Evolutionary conservation across 2,888 invertebrate genomes (phyloP).

Genomic region (Hipparchia sbordonii): DNA sequence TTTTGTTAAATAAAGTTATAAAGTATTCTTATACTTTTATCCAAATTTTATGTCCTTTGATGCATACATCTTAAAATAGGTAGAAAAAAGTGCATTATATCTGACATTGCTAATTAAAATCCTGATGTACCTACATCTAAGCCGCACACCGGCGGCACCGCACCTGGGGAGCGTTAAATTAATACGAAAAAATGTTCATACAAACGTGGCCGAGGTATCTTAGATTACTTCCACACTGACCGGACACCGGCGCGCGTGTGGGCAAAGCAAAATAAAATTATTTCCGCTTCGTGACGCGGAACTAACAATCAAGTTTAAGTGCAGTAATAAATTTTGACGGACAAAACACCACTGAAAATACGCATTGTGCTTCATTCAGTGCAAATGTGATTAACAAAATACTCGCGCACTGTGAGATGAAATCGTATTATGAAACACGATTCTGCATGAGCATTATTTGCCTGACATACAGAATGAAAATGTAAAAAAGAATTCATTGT

Average conservation of each 20-base stretch:
- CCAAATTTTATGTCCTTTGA: too few relatives aligned
- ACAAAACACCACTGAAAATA: slow-evolving; percentile 46
- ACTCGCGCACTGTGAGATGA: slow-evolving; percentile 42
- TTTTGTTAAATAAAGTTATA: too few relatives aligned
- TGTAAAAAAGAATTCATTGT: slow-evolving; percentile 17
- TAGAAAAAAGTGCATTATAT: slow-evolving; percentile 53
- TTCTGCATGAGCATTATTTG: slow-evolving; percentile 37
- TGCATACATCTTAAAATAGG: background rate
- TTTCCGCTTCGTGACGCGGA: slow-evolving; percentile 42
- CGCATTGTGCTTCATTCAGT: slow-evolving; percentile 44
- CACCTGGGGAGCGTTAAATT: slow-evolving; percentile 74
- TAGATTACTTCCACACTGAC: slow-evolving; percentile 42
- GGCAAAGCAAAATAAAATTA: slow-evolving; percentile 41
- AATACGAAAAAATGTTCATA: slow-evolving; percentile 51
- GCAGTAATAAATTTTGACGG: slow-evolving; percentile 45
- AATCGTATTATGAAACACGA: slow-evolving; percentile 38
- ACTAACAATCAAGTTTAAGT: slow-evolving; percentile 48
- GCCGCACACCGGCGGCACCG: slow-evolving; percentile 58
- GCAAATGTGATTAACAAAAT: slow-evolving; percentile 47
- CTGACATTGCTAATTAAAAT: slow-evolving; percentile 75
- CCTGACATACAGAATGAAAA: slow-evolving; percentile 25
- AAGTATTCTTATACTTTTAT: too few relatives aligned
- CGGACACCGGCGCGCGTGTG: slow-evolving; percentile 25
- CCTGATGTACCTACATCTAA: slow-evolving; percentile 62
- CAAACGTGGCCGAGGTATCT: slow-evolving; percentile 44